These are phyloP conservation scores for Monarcha castaneiventris DNA, from an alignment of 2,113 vertebrate genomes.

Conservation along the genomic window DNA sequence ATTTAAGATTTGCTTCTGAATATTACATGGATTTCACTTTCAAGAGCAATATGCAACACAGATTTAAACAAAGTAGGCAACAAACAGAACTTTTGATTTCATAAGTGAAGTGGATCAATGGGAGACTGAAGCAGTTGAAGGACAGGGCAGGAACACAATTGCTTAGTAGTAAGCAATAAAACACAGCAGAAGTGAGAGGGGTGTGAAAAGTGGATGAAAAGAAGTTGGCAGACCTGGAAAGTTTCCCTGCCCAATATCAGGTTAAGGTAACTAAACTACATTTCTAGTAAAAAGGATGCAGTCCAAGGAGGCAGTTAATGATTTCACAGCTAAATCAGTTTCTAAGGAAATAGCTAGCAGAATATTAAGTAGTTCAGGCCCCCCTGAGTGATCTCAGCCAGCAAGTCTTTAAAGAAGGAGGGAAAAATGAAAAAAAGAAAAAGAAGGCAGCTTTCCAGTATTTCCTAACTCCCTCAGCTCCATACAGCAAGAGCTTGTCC, in stretches of 20 bases:
- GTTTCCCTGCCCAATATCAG: not conserved
- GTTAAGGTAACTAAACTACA: not conserved
- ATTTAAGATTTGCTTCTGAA: not conserved
- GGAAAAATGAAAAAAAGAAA: not conserved
- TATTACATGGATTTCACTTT: not conserved
- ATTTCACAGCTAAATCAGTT: constrained; percentile 33
- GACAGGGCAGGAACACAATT: not conserved
- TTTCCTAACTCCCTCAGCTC: constrained; percentile 4
- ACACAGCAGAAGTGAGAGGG: not conserved
- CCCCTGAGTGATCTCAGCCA: not conserved
- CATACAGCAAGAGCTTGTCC: not conserved
- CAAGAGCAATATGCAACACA: not conserved
- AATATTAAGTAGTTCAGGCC: constrained; percentile 44
- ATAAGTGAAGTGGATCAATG: not conserved
- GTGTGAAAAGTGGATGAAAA: not conserved
- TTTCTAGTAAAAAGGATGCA: not conserved
- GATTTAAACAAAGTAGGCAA: not conserved
- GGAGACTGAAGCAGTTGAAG: not conserved
- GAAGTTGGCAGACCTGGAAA: not conserved
- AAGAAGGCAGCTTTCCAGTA: not conserved
- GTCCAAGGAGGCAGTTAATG: constrained; percentile 15
- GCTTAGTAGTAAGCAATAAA: not conserved
- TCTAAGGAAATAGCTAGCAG: constrained; percentile 35
- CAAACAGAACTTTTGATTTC: not conserved
- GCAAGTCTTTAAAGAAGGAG: not conserved